Conservation (phyloP, 2,113 vertebrate genomes). For the Sinocyclocheilus rhinocerous region DNA sequence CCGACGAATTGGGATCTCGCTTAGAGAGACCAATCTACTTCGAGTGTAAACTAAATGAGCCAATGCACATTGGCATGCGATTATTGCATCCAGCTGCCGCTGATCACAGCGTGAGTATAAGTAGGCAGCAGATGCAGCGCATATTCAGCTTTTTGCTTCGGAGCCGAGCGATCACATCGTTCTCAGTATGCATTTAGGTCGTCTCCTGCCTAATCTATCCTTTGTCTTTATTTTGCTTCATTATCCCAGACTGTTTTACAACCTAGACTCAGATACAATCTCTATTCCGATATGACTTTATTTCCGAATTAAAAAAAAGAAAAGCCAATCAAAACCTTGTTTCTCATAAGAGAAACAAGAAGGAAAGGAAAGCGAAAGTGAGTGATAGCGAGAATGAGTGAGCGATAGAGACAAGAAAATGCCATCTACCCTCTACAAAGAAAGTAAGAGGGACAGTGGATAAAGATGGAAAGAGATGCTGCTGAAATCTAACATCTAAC, state of each 20-base stretch:
- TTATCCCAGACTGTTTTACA: constrained; percentile 49
- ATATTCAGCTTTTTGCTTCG: no score
- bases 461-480: constrained; percentile 18
- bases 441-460: constrained; percentile 16
- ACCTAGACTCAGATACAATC: constrained; percentile 34
- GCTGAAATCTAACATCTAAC: constrained; percentile 18
- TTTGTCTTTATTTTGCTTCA: constrained; percentile 47
- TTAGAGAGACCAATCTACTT: no score
- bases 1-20: no score
- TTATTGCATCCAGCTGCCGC: no score
- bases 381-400: not conserved
- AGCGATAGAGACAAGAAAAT: not conserved
- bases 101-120: no score
- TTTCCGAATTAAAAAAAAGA: not conserved
- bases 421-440: constrained; percentile 14
- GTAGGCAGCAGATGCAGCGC: no score
- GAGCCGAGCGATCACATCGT: no score
- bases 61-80: no score
- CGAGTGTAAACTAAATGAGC: no score
- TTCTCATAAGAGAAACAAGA: not conserved
- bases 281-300: constrained; percentile 29
- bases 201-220: constrained; percentile 31
- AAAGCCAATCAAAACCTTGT: not conserved
- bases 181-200: constrained; percentile 40
- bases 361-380: not conserved